Evolutionary conservation across 35 echinoderm and acorn worm species (phyloP).

Genomic region (Stichopus chloronotus): DNA sequence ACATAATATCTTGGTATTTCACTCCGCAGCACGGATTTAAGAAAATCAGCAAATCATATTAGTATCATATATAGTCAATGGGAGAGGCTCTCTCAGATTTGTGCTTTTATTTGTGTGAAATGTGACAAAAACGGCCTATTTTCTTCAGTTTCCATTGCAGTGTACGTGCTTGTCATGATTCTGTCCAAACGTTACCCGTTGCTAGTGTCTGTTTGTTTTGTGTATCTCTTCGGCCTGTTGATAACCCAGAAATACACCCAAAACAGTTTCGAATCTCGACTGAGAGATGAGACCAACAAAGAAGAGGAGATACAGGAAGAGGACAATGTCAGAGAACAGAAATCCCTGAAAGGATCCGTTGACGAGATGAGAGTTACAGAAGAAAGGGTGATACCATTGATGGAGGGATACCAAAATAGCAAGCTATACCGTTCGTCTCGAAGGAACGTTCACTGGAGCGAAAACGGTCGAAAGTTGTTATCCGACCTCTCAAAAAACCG

Average conservation of each 20-base stretch:
- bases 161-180: background rate
- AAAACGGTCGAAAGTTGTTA: slow-evolving; percentile 3
- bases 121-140: no score
- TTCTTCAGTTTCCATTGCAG: no score
- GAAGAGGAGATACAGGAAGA: background rate
- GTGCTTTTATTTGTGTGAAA: no score
- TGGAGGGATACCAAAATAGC: background rate
- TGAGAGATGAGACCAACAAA: background rate
- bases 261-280: background rate
- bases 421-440: background rate
- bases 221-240: slow-evolving; percentile 26
- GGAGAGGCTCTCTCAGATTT: no score
- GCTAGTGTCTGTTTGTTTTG: background rate
- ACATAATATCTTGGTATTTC: no score
- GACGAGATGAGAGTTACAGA: background rate
- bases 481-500: background rate
- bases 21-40: no score
- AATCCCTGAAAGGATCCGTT: no score
- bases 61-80: no score
- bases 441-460: background rate
- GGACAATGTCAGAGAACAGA: background rate
- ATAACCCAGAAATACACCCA: background rate
- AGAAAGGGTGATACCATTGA: background rate
- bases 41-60: no score
- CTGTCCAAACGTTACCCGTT: background rate